Conservation (phyloP, 2,888 invertebrate species). For the Phalangium opilio region DNA sequence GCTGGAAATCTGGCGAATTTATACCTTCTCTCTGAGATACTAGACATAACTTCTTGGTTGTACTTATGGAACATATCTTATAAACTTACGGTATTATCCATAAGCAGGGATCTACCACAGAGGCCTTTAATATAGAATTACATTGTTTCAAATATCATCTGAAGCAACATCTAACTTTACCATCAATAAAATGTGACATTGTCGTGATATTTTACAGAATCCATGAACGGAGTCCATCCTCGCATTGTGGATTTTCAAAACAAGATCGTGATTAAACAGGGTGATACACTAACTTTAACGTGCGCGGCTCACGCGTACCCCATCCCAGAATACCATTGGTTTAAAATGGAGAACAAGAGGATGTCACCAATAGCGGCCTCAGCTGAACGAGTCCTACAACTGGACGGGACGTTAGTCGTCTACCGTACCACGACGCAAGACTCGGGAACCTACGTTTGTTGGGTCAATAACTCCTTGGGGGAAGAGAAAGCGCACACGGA, state of each 20-base stretch:
- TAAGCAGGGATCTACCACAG: no score
- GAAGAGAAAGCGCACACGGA: constrained; percentile 17
- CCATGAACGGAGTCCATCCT: constrained; percentile 8
- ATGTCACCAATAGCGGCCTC: constrained; percentile 6
- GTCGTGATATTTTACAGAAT: no score
- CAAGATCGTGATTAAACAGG: constrained; percentile 15
- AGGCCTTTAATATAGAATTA: no score
- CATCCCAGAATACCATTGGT: constrained; percentile 30
- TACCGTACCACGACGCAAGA: constrained; percentile 14
- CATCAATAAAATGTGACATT: no score
- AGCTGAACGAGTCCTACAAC: constrained; percentile 11
- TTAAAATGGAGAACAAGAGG: constrained; percentile 16
- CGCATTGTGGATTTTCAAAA: constrained; percentile 14
- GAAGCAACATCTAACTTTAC: no score
- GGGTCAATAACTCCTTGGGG: constrained; percentile 14
- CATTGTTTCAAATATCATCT: no score
- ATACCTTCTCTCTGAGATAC: no score
- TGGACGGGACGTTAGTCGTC: constrained; percentile 17
- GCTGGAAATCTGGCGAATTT: no score
- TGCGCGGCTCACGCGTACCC: constrained; percentile 33
- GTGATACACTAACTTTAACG: constrained; percentile 27
- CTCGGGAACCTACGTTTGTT: constrained; percentile 18
- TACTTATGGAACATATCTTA: no score
- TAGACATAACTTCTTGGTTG: no score
- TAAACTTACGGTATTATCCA: no score